Base-by-base conservation (phyloP, 2,888 invertebrate genomes). In the Dione juno region DNA sequence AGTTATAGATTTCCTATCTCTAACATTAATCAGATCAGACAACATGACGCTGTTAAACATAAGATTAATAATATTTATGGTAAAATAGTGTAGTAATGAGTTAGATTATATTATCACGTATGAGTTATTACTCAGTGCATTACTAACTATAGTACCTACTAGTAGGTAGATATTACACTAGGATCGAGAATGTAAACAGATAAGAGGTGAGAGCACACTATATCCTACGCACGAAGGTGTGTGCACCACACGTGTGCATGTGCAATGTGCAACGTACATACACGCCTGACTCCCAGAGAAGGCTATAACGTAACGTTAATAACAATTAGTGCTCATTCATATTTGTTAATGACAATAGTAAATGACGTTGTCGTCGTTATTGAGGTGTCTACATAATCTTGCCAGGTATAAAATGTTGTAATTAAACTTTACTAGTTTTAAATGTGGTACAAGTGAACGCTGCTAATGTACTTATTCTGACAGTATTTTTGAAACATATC, bases 131-230 rank as follows among this genome's bases (percentile, higher is more conserved):
- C 37, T 37, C 37, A 37, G 37, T 37, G 37, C 8, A n/a, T 8
- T 37, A 8, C 8, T 8, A 8, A 8, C 37, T 3, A 8, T 37
- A 53, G 52, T 54, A 5, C 9, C 16, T 37, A 37, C 37, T 1
- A 0, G 37, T 16, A 16, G 37, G 57, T 40, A 37, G 57, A 9
- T 37, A 37, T 57, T 40, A 37, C n/a, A 37, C 57, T 37, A n/a
- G 57, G n/a, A 57, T 37, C 14, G 57, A 57, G 57, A 57, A 57
- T 57, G 57, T 57, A 57, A 57, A 57, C 57, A 57, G 37, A 37
- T 57, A 37, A 57, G 37, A 37, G 14, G 14, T 14, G 35, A 3
- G 35, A 28, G 50, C 50, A n/a, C n/a, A 48, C 16, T 14, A n/a
- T 3, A n/a, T 5, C 7, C n/a, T n/a, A n/a, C 45, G 7, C 43